A percentile compares a stretch with the other conserved stretches of the same genome.
phyloP scores from a whole-genome alignment of 2,888 invertebrate genomes.

The Orgyia antiqua region DNA sequence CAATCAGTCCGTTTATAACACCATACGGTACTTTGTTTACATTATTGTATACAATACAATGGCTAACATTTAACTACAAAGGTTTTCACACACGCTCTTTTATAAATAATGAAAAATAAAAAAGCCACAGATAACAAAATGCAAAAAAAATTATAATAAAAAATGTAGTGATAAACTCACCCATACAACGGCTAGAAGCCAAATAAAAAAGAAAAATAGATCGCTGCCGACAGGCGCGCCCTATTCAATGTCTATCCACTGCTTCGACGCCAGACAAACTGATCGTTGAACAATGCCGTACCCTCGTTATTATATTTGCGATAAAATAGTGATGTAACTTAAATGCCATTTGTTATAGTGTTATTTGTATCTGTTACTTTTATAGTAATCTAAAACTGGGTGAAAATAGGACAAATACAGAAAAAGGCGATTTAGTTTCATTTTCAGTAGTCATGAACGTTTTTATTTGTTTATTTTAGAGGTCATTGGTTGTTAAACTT shows the following conservation, averaged over 20 bases:
- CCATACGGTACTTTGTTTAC: no score
- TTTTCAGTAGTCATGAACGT: no score
- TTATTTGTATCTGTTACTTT: no score
- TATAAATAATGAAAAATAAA: slow-evolving; percentile 4
- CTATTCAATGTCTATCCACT: slow-evolving; percentile 51
- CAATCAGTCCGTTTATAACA: no score
- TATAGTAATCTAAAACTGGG: no score
- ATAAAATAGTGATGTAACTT: slow-evolving; percentile 28
- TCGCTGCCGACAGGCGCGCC: slow-evolving; percentile 58
- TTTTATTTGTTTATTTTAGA: no score
- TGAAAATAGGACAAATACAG: no score
- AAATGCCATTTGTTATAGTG: slow-evolving; percentile 8
- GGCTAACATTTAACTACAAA: slow-evolving; percentile 8
- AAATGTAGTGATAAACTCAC: slow-evolving; percentile 47
- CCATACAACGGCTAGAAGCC: slow-evolving; percentile 80
- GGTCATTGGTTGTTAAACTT: no score
- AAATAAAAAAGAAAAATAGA: slow-evolving; percentile 76
- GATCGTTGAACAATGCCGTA: slow-evolving; percentile 49
- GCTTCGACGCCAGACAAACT: slow-evolving; percentile 60
- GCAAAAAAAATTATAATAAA: no score
- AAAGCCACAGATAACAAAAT: slow-evolving; percentile 5
- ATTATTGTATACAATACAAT: slow-evolving; percentile 13
- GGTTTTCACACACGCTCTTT: slow-evolving; percentile 15
- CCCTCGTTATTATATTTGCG: slow-evolving; percentile 53
- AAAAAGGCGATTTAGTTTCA: no score